Conservation (phyloP, 92 coral and sea anemone species). For the Porites cylindrica region DNA sequence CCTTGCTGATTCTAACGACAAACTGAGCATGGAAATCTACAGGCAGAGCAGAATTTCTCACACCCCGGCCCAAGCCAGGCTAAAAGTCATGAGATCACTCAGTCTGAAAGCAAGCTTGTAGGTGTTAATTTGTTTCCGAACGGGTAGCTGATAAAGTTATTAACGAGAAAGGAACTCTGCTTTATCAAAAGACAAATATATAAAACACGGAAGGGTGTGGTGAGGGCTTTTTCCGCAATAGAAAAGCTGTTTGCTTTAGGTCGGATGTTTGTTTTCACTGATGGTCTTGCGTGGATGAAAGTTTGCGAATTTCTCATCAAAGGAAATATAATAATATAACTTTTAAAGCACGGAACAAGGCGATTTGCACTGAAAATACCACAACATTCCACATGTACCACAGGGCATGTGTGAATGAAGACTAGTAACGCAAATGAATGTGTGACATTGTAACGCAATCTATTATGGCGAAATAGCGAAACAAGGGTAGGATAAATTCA, state of each 20-base stretch:
- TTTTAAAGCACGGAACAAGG: not conserved
- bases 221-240: constrained; percentile 12
- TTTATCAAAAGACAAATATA: not conserved
- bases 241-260: constrained; percentile 22
- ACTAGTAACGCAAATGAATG: not conserved
- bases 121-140: not conserved
- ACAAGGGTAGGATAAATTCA: too few species aligned
- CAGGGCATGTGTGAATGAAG: not conserved
- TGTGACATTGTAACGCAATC: constrained; percentile 30
- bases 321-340: not conserved
- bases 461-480: too few species aligned
- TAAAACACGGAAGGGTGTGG: constrained; percentile 3
- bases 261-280: constrained; percentile 21
- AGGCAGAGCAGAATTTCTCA: not conserved
- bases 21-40: not conserved
- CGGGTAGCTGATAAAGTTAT: not conserved
- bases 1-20: not conserved
- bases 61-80: not conserved
- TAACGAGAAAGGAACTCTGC: not conserved
- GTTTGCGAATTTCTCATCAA: not conserved
- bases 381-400: too few species aligned
- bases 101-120: not conserved
- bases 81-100: not conserved
- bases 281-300: not conserved
- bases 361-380: not conserved